Evolutionary conservation across 2,797 vertebrate genomes (phyloP).

Genomic region (Pseudocheirus occidentalis): DNA sequence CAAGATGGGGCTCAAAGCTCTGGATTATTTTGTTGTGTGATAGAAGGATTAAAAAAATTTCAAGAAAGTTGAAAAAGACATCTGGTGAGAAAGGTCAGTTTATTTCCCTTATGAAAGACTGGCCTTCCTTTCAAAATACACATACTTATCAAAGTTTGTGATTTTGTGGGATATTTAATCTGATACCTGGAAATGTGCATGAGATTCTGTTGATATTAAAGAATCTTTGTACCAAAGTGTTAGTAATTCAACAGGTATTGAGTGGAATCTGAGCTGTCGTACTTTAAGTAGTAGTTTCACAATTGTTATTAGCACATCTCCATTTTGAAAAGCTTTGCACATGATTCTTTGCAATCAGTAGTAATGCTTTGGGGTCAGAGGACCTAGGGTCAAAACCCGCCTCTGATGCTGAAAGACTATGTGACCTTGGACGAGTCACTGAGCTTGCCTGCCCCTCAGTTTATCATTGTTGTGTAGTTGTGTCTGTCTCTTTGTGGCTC

Average conservation of each 20-base stretch:
- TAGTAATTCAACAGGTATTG: background rate
- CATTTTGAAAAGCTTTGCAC: background rate
- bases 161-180: background rate
- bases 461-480: background rate
- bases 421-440: background rate
- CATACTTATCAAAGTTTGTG: slow-evolving; percentile 2
- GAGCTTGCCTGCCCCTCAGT: background rate
- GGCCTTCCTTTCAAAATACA: background rate
- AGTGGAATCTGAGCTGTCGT: background rate
- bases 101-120: background rate
- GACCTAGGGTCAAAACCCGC: background rate
- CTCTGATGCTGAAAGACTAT: background rate
- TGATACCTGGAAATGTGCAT: slow-evolving; percentile 14
- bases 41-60: slow-evolving; percentile 17
- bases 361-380: background rate
- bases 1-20: background rate
- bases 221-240: background rate
- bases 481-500: background rate
- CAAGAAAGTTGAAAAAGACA: background rate
- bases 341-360: background rate
- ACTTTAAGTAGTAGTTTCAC: background rate
- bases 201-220: background rate
- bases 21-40: slow-evolving; percentile 17
- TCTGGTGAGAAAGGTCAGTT: background rate
- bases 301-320: background rate